phyloP scores from a whole-genome alignment of 2,888 invertebrate species.

The Melolontha melolontha region DNA sequence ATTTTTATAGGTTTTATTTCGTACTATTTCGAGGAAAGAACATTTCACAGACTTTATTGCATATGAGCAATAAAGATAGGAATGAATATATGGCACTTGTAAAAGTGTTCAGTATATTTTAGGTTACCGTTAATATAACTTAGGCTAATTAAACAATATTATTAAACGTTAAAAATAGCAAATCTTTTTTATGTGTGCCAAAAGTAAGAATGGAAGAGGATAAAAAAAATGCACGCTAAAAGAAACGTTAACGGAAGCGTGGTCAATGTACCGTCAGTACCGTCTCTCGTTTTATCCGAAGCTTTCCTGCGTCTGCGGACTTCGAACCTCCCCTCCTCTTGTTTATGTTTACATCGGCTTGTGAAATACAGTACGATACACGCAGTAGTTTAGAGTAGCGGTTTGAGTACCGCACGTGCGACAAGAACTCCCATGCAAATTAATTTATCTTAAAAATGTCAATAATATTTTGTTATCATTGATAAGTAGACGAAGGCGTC shows the following conservation, averaged over 20 bases:
- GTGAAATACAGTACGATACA: conserved; percentile 56
- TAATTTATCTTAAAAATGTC: conserved; percentile 34
- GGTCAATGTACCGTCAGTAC: background rate
- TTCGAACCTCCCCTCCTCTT: conserved; percentile 58
- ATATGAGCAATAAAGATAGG: too few relatives aligned
- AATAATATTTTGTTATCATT: conserved; percentile 38
- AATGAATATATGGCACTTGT: too few relatives aligned
- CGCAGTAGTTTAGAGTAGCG: conserved; percentile 7
- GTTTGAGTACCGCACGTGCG: background rate
- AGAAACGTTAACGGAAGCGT: conserved; percentile 5
- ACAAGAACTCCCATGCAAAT: background rate
- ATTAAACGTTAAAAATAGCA: too few relatives aligned
- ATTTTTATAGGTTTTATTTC: too few relatives aligned
- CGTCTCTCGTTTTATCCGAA: conserved; percentile 17
- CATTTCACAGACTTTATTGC: too few relatives aligned
- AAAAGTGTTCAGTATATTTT: too few relatives aligned
- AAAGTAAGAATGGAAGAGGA: background rate
- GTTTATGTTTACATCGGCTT: conserved; percentile 63
- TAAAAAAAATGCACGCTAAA: conserved; percentile 15
- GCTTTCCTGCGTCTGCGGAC: conserved; percentile 43
- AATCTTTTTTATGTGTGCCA: background rate
- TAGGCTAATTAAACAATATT: too few relatives aligned
- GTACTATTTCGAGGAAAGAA: too few relatives aligned
- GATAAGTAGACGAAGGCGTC: conserved; percentile 61
- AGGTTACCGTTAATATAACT: too few relatives aligned